Base-by-base conservation (phyloP, 2,113 vertebrate genomes). In the Caloenas nicobarica region DNA sequence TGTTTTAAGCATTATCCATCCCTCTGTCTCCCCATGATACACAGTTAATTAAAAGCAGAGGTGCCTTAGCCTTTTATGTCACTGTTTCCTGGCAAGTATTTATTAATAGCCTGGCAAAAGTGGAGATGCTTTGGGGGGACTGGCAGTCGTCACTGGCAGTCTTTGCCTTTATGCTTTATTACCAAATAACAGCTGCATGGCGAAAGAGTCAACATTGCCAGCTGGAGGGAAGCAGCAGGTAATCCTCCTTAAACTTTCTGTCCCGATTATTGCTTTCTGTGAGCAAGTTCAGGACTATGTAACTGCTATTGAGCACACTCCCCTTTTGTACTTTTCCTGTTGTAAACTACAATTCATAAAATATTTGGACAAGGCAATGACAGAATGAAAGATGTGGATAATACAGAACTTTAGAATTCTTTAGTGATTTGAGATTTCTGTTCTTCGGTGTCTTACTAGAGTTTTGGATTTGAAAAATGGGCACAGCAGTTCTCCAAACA, bases 1-100 rank as follows among this genome's bases (percentile, higher is more conserved):
- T 70, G 50, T 76, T 94, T 77, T 11, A 57, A 61, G 40, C 26
- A 24, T n/a, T 17, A 17, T 58, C 70, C 23, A 25, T 53, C 11
- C 19, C 58, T 2, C 0, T n/a, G 11, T 9, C 2, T 13, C 7
- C 1, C 11, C 3, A 2, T 68, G 73, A 66, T 65, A 53, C 4
- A 2, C 17, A 5, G 21, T 51, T 82, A 73, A 24, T 84, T 83
- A 92, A 73, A 86, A 94, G 56, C 60, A 92, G 60, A 33, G 69
- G 46, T 74, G 51, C 64, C 34, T 15, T 79, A 83, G 42, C 50
- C 46, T 46, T 51, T 83, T 88, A 73, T 81, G 76, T 93, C 72
- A 78, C 46, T 62, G 7, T 93, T 93, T 62, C 82, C 89, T 89
- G 68, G 60, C 65, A 81, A 36, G 24, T 72, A 48, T 89, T 95